Evolutionary conservation across 2,797 vertebrate species (phyloP).

Genomic region (Acropternis orthonyx): DNA sequence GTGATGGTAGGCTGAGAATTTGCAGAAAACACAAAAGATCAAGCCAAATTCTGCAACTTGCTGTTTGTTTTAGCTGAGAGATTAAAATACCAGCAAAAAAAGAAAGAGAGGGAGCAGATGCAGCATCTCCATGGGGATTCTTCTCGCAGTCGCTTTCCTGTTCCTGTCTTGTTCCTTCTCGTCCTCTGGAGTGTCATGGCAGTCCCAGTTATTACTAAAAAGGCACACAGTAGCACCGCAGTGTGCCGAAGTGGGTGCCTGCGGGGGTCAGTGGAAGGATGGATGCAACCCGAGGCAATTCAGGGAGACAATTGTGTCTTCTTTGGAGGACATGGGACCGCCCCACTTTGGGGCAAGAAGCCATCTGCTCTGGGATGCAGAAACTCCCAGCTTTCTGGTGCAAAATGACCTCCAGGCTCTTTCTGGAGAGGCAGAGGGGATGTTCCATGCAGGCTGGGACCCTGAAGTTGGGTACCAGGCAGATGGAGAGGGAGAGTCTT

Average conservation of each 20-base stretch:
- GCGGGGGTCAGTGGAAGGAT: background rate
- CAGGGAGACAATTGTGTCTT: background rate
- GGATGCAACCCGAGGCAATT: background rate
- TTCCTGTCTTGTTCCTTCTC: background rate
- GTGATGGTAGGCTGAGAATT: background rate
- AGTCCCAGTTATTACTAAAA: background rate
- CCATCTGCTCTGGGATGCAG: background rate
- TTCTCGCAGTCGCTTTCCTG: background rate
- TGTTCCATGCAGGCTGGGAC: background rate
- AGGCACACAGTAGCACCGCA: background rate
- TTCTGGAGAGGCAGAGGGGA: background rate
- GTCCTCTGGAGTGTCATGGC: background rate
- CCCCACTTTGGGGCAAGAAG: background rate
- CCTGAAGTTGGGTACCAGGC: background rate
- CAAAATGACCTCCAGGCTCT: background rate
- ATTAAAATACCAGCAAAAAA: slow-evolving; percentile 20
- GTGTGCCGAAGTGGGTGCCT: fast-evolving
- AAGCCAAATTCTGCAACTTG: background rate
- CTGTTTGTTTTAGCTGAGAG: background rate
- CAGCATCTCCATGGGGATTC: slow-evolving; percentile 30
- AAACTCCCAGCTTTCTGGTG: background rate
- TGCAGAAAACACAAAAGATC: slow-evolving; percentile 12
- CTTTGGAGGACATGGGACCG: background rate
- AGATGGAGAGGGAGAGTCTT: background rate
- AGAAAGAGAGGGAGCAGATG: slow-evolving; percentile 42